Conservation (phyloP, 2,888 invertebrate species). For the Ditylenchus weischeri region DNA sequence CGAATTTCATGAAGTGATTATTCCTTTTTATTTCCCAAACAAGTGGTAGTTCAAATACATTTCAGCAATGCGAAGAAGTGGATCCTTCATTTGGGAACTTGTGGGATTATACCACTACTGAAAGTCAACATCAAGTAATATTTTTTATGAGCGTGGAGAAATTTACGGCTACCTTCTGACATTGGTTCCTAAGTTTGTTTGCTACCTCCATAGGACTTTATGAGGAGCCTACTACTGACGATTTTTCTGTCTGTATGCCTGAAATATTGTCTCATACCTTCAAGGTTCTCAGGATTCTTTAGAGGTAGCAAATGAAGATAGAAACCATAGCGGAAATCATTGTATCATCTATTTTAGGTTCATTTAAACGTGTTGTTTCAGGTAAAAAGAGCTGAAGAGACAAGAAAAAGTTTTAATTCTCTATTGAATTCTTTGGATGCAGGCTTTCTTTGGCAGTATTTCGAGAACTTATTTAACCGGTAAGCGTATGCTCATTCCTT, state of each 20-base stretch:
- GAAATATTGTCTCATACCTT: too few species aligned
- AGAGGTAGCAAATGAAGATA: too few species aligned
- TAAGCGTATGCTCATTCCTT: not conserved
- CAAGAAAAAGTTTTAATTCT: conserved; percentile 78
- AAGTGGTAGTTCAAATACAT: conserved; percentile 1
- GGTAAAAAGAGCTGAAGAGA: conserved; percentile 63
- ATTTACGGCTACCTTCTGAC: too few species aligned
- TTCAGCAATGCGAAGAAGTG: conserved; percentile 34
- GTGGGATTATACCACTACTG: not conserved
- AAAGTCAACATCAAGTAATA: conserved; percentile 14
- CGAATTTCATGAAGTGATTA: conserved; percentile 22
- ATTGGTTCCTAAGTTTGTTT: conserved; percentile 1
- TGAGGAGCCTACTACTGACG: too few species aligned
- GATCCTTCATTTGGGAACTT: conserved; percentile 34
- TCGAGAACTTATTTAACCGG: conserved; percentile 61
- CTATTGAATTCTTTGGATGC: conserved; percentile 78
- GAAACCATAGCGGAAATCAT: too few species aligned
- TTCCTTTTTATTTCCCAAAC: not conserved
- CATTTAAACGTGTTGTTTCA: conserved; percentile 24
- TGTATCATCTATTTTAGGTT: too few species aligned
- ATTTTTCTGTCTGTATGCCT: too few species aligned
- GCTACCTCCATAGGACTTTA: too few species aligned
- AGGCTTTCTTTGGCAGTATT: conserved; percentile 80
- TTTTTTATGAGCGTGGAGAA: too few species aligned
- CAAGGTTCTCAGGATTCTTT: too few species aligned